Percentiles rank a stretch among this genome's conserved stretches.
phyloP scores from a whole-genome alignment of 2,888 invertebrate genomes.

The Lepidochitona cinerea region DNA sequence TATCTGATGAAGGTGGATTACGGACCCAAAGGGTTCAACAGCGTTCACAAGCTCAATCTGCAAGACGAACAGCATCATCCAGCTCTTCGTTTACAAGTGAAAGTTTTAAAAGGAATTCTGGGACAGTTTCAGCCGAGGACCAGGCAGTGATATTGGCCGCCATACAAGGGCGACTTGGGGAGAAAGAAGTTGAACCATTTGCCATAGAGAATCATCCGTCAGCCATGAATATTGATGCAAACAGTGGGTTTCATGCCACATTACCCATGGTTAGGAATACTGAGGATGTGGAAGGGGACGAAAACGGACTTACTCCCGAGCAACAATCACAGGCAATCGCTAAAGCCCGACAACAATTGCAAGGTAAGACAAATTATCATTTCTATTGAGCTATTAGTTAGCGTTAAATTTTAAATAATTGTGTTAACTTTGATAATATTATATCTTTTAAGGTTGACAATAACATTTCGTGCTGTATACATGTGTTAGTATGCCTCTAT shows the following conservation, averaged over 20 bases:
- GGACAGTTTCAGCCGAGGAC: background rate
- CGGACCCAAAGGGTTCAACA: background rate
- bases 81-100: background rate
- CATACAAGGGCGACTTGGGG: background rate
- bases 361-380: conserved; percentile 1
- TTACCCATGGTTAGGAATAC: background rate
- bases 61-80: background rate
- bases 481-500: too few species aligned
- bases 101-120: background rate
- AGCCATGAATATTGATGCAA: too few species aligned
- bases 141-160: background rate
- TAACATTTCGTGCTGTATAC: too few species aligned
- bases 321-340: background rate
- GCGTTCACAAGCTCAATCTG: background rate
- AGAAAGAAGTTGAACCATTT: background rate
- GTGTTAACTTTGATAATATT: too few species aligned
- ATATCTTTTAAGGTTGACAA: too few species aligned
- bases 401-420: too few species aligned
- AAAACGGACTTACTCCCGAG: background rate
- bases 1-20: background rate
- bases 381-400: too few species aligned
- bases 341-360: background rate
- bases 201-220: background rate
- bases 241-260: background rate
- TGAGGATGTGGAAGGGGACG: background rate